Conservation (phyloP, 2,888 invertebrate species). For the Scelioninae gen. 1 region DNA sequence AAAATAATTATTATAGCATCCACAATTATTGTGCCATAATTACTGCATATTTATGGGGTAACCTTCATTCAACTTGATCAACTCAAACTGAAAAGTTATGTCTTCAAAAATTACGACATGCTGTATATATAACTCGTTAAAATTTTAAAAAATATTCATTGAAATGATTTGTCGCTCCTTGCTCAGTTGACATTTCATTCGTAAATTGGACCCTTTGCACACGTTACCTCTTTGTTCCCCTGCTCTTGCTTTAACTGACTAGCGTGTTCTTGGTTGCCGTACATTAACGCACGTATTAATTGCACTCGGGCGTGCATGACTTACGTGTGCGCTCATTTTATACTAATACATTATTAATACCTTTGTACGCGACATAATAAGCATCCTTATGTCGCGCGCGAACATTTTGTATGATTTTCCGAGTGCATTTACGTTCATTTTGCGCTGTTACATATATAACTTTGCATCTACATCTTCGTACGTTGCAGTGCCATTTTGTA, state of each 20-base stretch:
- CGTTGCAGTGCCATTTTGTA: slow-evolving; percentile 32
- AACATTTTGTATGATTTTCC: slow-evolving; percentile 45
- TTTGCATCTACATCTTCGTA: slow-evolving; percentile 33
- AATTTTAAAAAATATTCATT: slow-evolving; percentile 35
- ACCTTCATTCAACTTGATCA: too few species aligned
- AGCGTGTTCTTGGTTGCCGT: slow-evolving; percentile 13
- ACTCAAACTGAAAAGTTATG: neutral
- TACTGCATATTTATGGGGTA: too few species aligned
- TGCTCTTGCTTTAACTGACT: neutral
- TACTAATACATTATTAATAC: slow-evolving; percentile 50
- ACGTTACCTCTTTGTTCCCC: neutral
- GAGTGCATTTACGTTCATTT: slow-evolving; percentile 44
- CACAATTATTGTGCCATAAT: too few species aligned
- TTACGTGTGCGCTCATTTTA: slow-evolving; percentile 37
- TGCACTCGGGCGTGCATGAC: slow-evolving; percentile 18
- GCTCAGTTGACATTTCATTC: slow-evolving; percentile 1
- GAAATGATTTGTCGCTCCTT: neutral
- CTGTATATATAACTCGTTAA: neutral
- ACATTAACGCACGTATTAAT: slow-evolving; percentile 35
- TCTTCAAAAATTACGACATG: neutral
- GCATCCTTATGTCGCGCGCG: slow-evolving; percentile 41
- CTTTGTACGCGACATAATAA: slow-evolving; percentile 41
- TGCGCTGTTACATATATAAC: slow-evolving; percentile 42
- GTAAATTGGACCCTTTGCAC: slow-evolving; percentile 19
- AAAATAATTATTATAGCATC: too few species aligned